A percentile compares a stretch with the other conserved stretches of the same genome.
Evolutionary conservation across 2,888 invertebrate species (phyloP).

Genomic region (Oscheius sp.): DNA sequence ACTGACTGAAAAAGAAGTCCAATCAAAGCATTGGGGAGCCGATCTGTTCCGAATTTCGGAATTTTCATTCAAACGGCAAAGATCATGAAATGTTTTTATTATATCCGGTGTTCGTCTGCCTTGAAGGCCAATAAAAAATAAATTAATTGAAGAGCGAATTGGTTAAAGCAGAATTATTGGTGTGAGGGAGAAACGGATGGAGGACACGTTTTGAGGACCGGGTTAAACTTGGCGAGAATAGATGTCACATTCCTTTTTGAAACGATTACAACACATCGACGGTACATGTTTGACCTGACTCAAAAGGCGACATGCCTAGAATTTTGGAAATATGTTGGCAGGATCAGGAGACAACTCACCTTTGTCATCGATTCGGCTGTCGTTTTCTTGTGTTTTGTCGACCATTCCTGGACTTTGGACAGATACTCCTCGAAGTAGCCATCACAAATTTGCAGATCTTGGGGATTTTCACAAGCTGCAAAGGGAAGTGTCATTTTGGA

Average conservation of each 20-base stretch:
- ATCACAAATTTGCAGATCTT: constrained; percentile 58
- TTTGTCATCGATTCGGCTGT: constrained; percentile 56
- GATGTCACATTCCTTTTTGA: constrained; percentile 39
- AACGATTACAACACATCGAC: constrained; percentile 62
- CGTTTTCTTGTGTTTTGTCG: constrained; percentile 51
- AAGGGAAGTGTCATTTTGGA: neutral
- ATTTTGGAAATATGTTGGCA: neutral
- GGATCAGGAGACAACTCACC: constrained; percentile 40
- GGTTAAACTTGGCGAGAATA: constrained; percentile 21
- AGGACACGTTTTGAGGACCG: constrained; percentile 10
- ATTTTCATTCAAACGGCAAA: constrained; percentile 1
- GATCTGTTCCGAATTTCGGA: constrained; percentile 17
- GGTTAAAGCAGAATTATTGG: constrained; percentile 10
- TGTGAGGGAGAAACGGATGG: neutral
- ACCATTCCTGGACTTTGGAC: constrained; percentile 58
- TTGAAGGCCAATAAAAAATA: constrained; percentile 6
- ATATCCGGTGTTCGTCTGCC: neutral
- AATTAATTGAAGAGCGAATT: neutral
- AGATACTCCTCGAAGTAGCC: constrained; percentile 61
- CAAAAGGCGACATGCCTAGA: constrained; percentile 60
- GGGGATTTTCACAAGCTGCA: constrained; percentile 36
- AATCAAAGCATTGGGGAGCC: constrained; percentile 15
- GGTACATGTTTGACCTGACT: constrained; percentile 60
- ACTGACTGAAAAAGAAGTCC: constrained; percentile 16
- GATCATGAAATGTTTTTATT: constrained; percentile 3